Evolutionary conservation across 2,113 vertebrate species (phyloP).

Genomic region (Heterotilapia buettikoferi): DNA sequence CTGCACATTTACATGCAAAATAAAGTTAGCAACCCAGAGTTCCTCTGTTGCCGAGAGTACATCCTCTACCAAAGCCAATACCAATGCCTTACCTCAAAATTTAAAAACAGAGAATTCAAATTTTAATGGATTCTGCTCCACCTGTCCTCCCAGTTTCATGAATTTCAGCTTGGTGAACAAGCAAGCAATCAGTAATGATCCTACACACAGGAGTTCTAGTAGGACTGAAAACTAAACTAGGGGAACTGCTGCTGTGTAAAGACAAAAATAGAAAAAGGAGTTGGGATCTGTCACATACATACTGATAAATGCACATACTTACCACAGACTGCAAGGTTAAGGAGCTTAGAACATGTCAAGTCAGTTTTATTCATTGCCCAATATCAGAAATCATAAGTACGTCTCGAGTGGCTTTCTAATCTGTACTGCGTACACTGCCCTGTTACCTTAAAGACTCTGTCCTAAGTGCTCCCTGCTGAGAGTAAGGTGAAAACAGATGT

Average conservation of each 20-base stretch:
- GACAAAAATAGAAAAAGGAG: background rate
- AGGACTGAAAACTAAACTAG: background rate
- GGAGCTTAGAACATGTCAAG: background rate
- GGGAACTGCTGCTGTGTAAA: background rate
- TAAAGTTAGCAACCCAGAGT: background rate
- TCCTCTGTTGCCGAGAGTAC: background rate
- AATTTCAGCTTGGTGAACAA: background rate
- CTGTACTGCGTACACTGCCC: background rate
- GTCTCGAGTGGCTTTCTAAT: background rate
- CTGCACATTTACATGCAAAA: background rate
- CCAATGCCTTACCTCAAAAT: background rate
- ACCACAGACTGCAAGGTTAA: background rate
- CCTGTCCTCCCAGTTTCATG: background rate
- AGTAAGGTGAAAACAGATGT: conserved; percentile 46
- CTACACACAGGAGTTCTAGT: background rate
- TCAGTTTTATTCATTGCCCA: background rate
- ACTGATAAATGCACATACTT: background rate
- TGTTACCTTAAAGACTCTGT: background rate
- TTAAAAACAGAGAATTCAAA: background rate
- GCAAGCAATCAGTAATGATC: background rate
- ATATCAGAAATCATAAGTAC: background rate
- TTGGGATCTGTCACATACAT: background rate
- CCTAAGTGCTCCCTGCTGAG: conserved; percentile 32
- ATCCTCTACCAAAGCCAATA: background rate
- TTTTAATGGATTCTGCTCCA: background rate